Base-by-base conservation (phyloP, 2,888 invertebrate species). In the Drosophila mimica region DNA sequence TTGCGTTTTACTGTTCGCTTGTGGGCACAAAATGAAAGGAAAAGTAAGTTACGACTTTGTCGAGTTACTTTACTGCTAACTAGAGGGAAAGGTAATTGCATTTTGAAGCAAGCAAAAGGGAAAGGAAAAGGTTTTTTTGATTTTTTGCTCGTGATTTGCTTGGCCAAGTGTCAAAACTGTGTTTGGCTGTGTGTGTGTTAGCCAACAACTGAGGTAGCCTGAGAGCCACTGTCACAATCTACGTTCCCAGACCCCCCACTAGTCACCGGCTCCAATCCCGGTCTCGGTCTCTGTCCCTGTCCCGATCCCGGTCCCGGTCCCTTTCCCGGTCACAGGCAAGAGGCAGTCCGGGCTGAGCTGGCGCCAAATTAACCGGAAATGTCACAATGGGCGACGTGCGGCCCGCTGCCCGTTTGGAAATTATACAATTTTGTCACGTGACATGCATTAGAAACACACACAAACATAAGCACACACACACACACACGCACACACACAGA, bases 361-460 rank as follows among this genome's bases (percentile, higher is more conserved):
- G 90, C 89, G 87, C 90, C 87, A 89, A 90, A 89, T 87, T 90
- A 87, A 89, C 89, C 90, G 87, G 87, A 88, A 88, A 88, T 81
- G 84, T 90, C 90, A 90, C 86, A 90, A 88, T 80, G 88, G 82
- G 89, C 89, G 90, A 88, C 90, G 86, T 88, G 90, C 90, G 87
- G 88, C 89, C 88, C 84, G 88, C 73, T 79, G 79, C 79, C 78
- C 79, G 81, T 71, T 87, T 80, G 76, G 71, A 82, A 91, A 88
- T 83, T 88, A 91, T 91, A 90, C 83, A 90, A 91, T 90, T 89
- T 91, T 91, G 91, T 91, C 91, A 91, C 91, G 91, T 91, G 90
- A 91, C 88, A 84, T 80, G 83, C 82, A 82, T 88, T 82, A 86
- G 84, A 88, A 89, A 63, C 59, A 69, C 49, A 72, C 72, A 64